Evolutionary conservation across 2,797 vertebrate genomes (phyloP).

Genomic region (Anguilla megastoma): DNA sequence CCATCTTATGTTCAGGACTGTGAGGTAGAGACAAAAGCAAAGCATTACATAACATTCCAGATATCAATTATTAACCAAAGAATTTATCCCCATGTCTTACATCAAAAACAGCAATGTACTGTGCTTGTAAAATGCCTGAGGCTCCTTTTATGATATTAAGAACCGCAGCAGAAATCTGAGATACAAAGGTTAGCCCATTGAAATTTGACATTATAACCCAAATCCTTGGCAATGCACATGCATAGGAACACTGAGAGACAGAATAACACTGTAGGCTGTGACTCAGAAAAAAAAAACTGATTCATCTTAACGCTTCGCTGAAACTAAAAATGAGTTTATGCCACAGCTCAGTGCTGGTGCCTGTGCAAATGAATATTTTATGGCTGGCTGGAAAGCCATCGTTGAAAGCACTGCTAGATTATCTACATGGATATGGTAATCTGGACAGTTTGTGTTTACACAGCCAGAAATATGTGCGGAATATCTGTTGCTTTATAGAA

Average conservation of each 20-base stretch:
- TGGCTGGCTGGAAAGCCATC: conserved; percentile 55
- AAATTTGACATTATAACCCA: conserved; percentile 62
- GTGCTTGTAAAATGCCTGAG: conserved; percentile 67
- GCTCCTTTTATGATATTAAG: conserved; percentile 70
- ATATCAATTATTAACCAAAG: conserved; percentile 75
- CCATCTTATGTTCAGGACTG: conserved; percentile 72
- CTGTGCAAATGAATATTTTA: conserved; percentile 75
- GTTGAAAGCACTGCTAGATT: conserved; percentile 54
- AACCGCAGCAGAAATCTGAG: conserved; percentile 64
- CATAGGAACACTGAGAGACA: conserved; percentile 69
- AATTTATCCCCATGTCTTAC: conserved; percentile 69
- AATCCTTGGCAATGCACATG: conserved; percentile 65
- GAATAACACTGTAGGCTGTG: conserved; percentile 68
- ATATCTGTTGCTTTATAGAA: not conserved
- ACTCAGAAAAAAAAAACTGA: conserved; percentile 34
- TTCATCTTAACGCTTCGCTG: conserved; percentile 71
- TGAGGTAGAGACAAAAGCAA: conserved; percentile 56
- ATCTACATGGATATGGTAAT: not conserved
- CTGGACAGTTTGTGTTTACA: not conserved
- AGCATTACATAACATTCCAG: conserved; percentile 58
- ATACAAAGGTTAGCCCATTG: conserved; percentile 68
- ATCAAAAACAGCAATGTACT: conserved; percentile 65
- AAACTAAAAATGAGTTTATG: conserved; percentile 65
- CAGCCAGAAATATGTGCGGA: too few species aligned
- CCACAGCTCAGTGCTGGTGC: conserved; percentile 65